phyloP scores from a whole-genome alignment of 2,888 invertebrate genomes.

The Diabrotica balteata region DNA sequence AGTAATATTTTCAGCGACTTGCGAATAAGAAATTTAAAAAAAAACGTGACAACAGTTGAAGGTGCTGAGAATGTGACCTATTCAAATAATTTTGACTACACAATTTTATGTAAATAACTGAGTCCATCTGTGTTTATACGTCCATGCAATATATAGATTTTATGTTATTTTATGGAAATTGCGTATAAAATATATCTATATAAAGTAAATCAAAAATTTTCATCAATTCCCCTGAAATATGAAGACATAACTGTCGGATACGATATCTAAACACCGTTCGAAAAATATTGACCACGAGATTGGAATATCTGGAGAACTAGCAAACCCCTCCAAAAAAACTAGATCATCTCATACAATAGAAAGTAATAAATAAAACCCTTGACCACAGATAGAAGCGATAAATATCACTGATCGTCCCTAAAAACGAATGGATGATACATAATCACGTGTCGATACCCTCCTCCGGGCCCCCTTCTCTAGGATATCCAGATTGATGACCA shows the following conservation, averaged over 20 bases:
- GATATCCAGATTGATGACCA: conserved; percentile 35
- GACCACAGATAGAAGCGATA: conserved; percentile 25
- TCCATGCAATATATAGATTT: no score
- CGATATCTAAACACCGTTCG: conserved; percentile 2
- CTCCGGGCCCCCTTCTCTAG: conserved; percentile 21
- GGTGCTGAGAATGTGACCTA: no score
- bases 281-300: conserved; percentile 22
- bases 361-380: conserved; percentile 28
- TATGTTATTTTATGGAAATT: no score
- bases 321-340: conserved; percentile 9
- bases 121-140: no score
- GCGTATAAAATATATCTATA: no score
- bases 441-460: conserved; percentile 31
- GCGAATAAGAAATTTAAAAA: no score
- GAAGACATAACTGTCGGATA: conserved; percentile 4
- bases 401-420: conserved; percentile 34
- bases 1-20: no score
- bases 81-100: no score
- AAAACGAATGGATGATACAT: conserved; percentile 32
- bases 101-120: no score
- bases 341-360: conserved; percentile 26
- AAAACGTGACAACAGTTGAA: no score
- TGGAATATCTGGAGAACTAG: conserved; percentile 3
- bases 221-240: conserved; percentile 8
- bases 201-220: no score